Percentiles rank a stretch among this genome's conserved stretches.
These are phyloP conservation scores for Mnemiopsis leidyi DNA, from an alignment of 37 sponge, comb jelly and placozoan genomes.

Conservation along the genomic window DNA sequence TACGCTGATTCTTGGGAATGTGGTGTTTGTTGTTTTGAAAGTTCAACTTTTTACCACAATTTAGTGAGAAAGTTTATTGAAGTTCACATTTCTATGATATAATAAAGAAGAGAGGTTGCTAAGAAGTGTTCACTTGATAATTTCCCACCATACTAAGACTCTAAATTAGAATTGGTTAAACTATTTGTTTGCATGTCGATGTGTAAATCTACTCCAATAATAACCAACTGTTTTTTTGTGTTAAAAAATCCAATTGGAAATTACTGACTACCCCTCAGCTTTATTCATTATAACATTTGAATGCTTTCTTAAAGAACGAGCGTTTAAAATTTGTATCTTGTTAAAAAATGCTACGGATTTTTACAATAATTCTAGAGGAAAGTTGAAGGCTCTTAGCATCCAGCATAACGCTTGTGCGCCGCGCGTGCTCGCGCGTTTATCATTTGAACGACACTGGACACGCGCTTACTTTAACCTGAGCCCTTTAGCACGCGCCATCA, in stretches of 20 bases:
- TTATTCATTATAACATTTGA: not conserved
- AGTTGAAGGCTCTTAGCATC: not conserved
- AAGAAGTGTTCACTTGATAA: no score
- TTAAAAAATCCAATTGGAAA: not conserved
- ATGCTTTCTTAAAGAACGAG: not conserved
- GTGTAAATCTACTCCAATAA: not conserved
- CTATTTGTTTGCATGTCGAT: slow-evolving; percentile 62
- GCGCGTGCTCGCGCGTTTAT: no score
- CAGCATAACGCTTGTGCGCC: not conserved
- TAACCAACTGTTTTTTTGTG: not conserved
- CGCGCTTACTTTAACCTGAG: no score
- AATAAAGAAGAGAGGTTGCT: no score
- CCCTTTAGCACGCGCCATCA: no score
- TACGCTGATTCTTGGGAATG: not conserved
- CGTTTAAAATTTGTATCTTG: not conserved
- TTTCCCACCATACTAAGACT: not conserved
- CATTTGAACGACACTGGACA: no score
- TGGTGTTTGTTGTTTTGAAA: not conserved
- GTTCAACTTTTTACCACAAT: not conserved
- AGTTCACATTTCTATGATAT: no score
- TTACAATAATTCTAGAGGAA: not conserved
- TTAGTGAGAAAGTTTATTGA: no score
- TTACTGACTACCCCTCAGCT: not conserved
- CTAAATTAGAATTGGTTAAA: not conserved
- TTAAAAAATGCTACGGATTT: not conserved